Percentiles rank a stretch among this genome's conserved stretches.
These are phyloP conservation scores for Cyphomyrus discorhynchus DNA, from an alignment of 2,113 vertebrate genomes.

Conservation along the genomic window DNA sequence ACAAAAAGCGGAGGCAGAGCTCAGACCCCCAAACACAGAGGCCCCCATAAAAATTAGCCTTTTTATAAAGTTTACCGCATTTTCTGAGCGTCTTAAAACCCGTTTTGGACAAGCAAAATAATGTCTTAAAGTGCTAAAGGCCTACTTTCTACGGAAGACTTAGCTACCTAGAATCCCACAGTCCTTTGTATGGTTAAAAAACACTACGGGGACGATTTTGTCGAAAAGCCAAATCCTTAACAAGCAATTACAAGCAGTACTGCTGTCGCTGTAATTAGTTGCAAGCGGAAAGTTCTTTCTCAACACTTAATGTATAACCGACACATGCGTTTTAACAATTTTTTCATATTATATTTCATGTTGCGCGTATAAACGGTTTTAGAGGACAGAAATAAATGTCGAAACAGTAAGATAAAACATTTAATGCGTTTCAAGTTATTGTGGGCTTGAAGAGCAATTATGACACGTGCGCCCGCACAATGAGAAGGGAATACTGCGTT, in stretches of 20 bases:
- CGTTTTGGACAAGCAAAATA: background rate
- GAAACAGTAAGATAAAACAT: background rate
- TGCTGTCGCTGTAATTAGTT: background rate
- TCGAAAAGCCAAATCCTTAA: background rate
- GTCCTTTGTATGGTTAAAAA: background rate
- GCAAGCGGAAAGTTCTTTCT: background rate
- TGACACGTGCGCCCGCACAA: background rate
- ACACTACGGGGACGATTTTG: background rate
- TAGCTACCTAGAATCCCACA: background rate
- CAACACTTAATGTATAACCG: background rate
- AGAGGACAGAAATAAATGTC: background rate
- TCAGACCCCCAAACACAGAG: background rate
- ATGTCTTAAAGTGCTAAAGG: background rate
- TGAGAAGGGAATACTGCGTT: background rate
- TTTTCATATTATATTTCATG: background rate
- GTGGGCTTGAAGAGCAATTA: background rate
- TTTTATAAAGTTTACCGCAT: background rate
- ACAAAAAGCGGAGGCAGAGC: background rate
- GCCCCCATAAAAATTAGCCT: background rate
- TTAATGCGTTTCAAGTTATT: background rate
- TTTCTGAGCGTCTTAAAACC: background rate
- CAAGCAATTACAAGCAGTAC: background rate
- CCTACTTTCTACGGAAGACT: background rate
- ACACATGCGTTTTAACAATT: background rate
- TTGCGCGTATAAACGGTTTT: background rate